Evolutionary conservation across 2,888 invertebrate genomes (phyloP).

Genomic region (Pardosa pseudoannulata): DNA sequence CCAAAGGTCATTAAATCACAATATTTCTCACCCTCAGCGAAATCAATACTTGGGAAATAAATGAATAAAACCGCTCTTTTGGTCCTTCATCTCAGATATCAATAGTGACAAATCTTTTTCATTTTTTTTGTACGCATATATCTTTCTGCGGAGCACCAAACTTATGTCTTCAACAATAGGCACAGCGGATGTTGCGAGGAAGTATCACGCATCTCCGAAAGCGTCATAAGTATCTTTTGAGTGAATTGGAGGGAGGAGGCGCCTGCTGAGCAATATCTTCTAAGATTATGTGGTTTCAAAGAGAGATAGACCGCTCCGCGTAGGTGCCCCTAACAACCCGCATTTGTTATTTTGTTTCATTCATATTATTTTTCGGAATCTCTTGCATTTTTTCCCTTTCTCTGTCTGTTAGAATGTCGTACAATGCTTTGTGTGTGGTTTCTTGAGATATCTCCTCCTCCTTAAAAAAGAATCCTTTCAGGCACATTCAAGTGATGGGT

Average conservation of each 20-base stretch:
- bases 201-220: conserved; percentile 21
- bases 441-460: conserved; percentile 9
- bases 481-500: conserved; percentile 15
- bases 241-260: conserved; percentile 24
- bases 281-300: conserved; percentile 31
- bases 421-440: conserved; percentile 17
- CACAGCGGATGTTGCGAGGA: conserved; percentile 15
- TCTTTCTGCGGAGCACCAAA: conserved; percentile 1
- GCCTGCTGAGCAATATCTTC: conserved; percentile 28
- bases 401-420: background rate
- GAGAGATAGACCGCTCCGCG: conserved; percentile 16
- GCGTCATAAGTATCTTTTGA: conserved; percentile 48
- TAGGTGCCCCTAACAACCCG: background rate
- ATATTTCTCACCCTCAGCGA: background rate
- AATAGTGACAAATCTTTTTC: conserved; percentile 51
- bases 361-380: conserved; percentile 21
- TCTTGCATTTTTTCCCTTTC: conserved; percentile 25
- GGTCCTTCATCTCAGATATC: conserved; percentile 40
- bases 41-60: conserved; percentile 3
- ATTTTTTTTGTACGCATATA: conserved; percentile 30
- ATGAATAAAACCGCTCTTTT: background rate
- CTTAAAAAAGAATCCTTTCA: conserved; percentile 21
- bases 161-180: conserved; percentile 35
- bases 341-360: conserved; percentile 12
- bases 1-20: background rate